Conservation (phyloP, 2,888 invertebrate species). For the Craniophora ligustri region DNA sequence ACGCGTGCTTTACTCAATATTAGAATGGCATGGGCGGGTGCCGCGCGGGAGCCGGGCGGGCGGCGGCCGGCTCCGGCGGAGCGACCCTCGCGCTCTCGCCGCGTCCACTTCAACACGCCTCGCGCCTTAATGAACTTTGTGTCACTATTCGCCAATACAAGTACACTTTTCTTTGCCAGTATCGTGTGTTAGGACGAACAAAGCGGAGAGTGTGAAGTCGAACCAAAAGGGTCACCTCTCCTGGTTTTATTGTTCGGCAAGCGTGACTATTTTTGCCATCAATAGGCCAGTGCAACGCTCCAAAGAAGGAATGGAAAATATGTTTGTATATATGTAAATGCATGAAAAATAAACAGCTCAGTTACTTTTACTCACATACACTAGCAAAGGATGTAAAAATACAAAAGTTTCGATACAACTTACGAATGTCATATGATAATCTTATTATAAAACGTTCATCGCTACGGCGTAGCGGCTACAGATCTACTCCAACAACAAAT, state of each 20-base stretch:
- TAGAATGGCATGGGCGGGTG: conserved; percentile 64
- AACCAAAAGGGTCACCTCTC: conserved; percentile 78
- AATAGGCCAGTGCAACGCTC: conserved; percentile 60
- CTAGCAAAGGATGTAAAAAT: too few relatives aligned
- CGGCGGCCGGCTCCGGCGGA: too few relatives aligned
- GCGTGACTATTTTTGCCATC: conserved; percentile 71
- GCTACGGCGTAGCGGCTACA: too few relatives aligned
- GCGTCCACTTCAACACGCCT: conserved; percentile 85
- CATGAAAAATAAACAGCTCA: not conserved
- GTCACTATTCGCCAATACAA: conserved; percentile 84
- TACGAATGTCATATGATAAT: too few relatives aligned
- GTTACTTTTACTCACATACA: not conserved
- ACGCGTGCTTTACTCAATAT: conserved; percentile 66
- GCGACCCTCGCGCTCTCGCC: conserved; percentile 71
- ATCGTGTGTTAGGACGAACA: conserved; percentile 83
- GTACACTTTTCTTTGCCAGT: conserved; percentile 86
- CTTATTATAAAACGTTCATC: too few relatives aligned
- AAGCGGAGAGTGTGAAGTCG: conserved; percentile 82
- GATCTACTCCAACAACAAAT: not conserved
- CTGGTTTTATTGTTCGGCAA: conserved; percentile 75
- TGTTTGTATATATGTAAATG: not conserved
- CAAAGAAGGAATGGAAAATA: conserved; percentile 15
- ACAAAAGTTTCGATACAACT: too few relatives aligned
- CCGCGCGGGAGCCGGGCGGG: conserved; percentile 24
- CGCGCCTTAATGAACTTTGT: conserved; percentile 87